Evolutionary conservation across 2,888 invertebrate species (phyloP).

Genomic region (Aphodius sticticus): DNA sequence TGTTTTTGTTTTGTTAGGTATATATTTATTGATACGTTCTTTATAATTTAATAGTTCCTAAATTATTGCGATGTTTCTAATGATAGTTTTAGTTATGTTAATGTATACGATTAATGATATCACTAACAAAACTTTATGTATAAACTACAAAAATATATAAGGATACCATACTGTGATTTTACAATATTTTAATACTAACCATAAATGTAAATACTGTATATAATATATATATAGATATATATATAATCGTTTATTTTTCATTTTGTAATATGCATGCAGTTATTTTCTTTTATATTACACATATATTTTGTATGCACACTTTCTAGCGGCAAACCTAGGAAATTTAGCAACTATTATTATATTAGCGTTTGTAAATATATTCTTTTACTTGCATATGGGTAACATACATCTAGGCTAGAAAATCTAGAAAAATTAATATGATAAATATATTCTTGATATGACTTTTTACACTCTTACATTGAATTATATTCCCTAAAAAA

Average conservation of each 20-base stretch:
- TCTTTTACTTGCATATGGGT: neutral
- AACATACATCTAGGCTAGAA: neutral
- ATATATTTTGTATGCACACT: neutral
- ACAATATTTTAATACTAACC: slow-evolving; percentile 4
- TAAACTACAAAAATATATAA: slow-evolving; percentile 4
- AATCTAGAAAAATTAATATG: neutral
- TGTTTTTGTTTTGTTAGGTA: neutral
- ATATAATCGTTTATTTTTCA: neutral
- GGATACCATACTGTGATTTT: neutral
- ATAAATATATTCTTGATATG: slow-evolving; percentile 30
- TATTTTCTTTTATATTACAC: neutral
- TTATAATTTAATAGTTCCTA: neutral
- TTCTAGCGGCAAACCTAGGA: neutral
- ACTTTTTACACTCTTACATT: slow-evolving; percentile 26
- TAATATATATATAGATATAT: neutral
- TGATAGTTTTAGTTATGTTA: neutral
- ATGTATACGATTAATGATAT: neutral
- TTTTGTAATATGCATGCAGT: neutral
- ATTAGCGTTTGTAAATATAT: neutral
- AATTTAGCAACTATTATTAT: neutral
- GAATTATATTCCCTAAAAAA: neutral
- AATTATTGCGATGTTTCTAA: neutral
- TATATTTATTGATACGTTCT: slow-evolving; percentile 4
- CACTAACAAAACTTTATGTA: neutral
- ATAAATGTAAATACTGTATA: neutral